phyloP scores from a whole-genome alignment of 2,888 invertebrate genomes.

The Globia sparganii region DNA sequence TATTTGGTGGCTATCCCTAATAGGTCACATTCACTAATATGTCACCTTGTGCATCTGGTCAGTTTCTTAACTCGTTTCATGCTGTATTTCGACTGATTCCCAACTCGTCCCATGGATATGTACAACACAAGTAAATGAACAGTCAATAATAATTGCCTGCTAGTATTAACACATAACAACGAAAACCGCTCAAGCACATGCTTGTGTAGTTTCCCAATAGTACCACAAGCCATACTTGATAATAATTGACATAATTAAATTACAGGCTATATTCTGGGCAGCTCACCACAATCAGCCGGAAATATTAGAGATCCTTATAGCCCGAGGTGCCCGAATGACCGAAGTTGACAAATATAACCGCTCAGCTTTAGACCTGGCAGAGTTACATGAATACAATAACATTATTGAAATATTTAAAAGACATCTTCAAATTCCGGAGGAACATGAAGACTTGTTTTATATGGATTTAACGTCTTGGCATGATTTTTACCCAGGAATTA shows the following conservation, averaged over 20 bases:
- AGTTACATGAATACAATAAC: constrained; percentile 85
- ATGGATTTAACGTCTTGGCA: constrained; percentile 81
- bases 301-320: constrained; percentile 89
- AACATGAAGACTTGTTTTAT: constrained; percentile 68
- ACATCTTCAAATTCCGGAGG: constrained; percentile 74
- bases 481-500: constrained; percentile 88
- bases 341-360: constrained; percentile 88
- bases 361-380: constrained; percentile 89
- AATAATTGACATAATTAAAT: constrained; percentile 48
- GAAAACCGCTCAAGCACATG: not conserved
- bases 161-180: too few species aligned
- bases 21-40: too few species aligned
- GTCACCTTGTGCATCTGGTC: too few species aligned
- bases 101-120: too few species aligned
- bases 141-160: too few species aligned
- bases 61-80: too few species aligned
- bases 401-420: constrained; percentile 85
- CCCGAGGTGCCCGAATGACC: constrained; percentile 86
- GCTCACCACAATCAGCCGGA: constrained; percentile 89
- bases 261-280: constrained; percentile 92
- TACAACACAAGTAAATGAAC: too few species aligned
- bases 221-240: not conserved
- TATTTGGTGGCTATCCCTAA: too few species aligned
- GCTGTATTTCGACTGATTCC: too few species aligned
- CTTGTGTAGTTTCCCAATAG: not conserved